These are phyloP conservation scores for Agrochola circellaris DNA, from an alignment of 2,888 invertebrate species.

Conservation along the genomic window DNA sequence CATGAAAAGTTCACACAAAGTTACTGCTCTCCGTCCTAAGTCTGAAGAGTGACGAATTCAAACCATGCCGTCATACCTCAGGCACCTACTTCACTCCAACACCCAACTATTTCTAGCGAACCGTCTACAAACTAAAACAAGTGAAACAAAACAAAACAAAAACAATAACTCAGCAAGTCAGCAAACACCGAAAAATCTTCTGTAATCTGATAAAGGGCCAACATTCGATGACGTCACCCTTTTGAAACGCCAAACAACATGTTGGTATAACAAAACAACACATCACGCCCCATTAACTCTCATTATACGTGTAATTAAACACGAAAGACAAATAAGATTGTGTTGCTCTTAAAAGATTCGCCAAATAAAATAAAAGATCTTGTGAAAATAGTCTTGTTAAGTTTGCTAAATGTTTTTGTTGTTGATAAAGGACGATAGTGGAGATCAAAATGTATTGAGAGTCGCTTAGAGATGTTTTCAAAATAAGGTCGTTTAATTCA, in stretches of 20 bases:
- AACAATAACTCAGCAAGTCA: slow-evolving; percentile 52
- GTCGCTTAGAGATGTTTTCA: not conserved
- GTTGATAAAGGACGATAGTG: slow-evolving; percentile 5
- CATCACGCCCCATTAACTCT: slow-evolving; percentile 59
- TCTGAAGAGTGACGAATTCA: not conserved
- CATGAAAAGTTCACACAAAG: not conserved
- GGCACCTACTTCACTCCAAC: not conserved
- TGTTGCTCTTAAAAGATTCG: slow-evolving; percentile 57
- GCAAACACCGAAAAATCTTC: slow-evolving; percentile 34
- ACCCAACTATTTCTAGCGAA: not conserved
- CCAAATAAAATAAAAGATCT: slow-evolving; percentile 58
- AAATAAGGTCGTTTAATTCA: not conserved
- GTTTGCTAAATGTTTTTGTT: slow-evolving; percentile 44
- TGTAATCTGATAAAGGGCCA: slow-evolving; percentile 59
- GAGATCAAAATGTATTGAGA: slow-evolving; percentile 6
- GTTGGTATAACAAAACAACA: slow-evolving; percentile 51
- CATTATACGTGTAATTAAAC: slow-evolving; percentile 65
- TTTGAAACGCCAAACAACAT: slow-evolving; percentile 51
- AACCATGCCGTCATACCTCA: not conserved
- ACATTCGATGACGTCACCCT: slow-evolving; percentile 57
- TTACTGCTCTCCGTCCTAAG: not conserved
- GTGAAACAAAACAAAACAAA: slow-evolving; percentile 46
- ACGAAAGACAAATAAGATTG: slow-evolving; percentile 64
- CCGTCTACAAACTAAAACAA: slow-evolving; percentile 28
- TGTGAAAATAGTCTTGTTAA: slow-evolving; percentile 38